These are phyloP conservation scores for Brachionus paranguensis DNA, from an alignment of 1,140 invertebrate species.

Conservation along the genomic window DNA sequence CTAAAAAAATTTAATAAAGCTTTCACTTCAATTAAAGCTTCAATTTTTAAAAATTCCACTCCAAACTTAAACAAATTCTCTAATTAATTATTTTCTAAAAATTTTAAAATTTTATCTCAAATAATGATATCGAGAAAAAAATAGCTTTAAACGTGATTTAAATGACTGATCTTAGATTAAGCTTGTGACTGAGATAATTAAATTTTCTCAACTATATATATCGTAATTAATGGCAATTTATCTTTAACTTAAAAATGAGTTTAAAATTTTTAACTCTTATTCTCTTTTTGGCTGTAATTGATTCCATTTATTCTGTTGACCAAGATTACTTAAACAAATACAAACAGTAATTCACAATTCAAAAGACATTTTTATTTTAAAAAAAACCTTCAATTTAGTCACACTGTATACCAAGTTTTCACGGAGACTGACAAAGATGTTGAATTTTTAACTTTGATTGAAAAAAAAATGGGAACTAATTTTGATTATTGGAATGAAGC, in stretches of 20 bases:
- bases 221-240: not conserved
- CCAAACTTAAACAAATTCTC: too few species aligned
- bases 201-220: not conserved
- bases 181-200: not conserved
- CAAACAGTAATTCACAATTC: not conserved
- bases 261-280: not conserved
- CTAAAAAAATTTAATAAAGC: too few species aligned
- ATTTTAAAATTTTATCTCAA: not conserved
- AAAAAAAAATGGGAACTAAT: not conserved
- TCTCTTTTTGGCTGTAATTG: not conserved
- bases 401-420: not conserved
- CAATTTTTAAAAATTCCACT: too few species aligned
- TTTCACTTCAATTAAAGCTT: too few species aligned
- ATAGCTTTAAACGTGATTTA: not conserved
- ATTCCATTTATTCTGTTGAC: not conserved
- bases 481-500: constrained; percentile 33
- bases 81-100: not conserved
- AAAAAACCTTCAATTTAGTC: not conserved
- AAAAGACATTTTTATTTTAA: not conserved
- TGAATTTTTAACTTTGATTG: not conserved
- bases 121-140: not conserved
- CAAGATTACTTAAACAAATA: not conserved
- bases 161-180: not conserved
- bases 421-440: not conserved
- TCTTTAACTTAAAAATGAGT: not conserved